Percentiles rank a stretch among this genome's conserved stretches.
Evolutionary conservation across 1,140 invertebrate species (phyloP).

Genomic region (Penaeus chinensis): DNA sequence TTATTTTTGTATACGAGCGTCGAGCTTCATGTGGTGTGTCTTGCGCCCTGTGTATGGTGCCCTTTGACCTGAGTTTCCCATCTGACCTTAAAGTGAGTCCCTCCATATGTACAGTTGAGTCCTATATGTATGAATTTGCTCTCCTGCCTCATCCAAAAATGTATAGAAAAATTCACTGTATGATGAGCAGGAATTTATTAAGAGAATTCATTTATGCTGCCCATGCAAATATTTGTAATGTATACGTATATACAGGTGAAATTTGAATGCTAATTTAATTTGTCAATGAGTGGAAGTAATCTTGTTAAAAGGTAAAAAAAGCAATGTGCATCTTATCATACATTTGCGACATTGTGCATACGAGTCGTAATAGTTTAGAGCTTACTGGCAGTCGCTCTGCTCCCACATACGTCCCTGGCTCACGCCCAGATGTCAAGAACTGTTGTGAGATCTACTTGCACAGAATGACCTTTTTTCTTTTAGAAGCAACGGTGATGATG

Average conservation of each 20-base stretch:
- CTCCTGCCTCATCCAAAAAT: constrained; percentile 5
- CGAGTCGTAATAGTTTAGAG: constrained; percentile 49
- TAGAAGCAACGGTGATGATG: no score
- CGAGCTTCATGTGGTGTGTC: neutral
- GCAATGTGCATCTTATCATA: constrained; percentile 39
- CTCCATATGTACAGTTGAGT: constrained; percentile 48
- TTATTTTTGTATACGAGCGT: neutral
- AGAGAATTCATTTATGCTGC: no score
- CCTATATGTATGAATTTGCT: constrained; percentile 13
- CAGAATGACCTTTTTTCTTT: no score
- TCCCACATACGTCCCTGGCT: constrained; percentile 38
- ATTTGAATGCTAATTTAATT: neutral
- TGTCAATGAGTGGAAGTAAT: constrained; percentile 1
- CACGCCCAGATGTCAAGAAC: neutral
- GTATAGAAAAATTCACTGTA: no score
- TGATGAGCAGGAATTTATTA: no score
- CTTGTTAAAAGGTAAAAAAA: neutral
- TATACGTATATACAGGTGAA: no score
- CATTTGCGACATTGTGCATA: constrained; percentile 43
- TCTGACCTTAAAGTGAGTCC: constrained; percentile 45
- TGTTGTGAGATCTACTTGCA: no score
- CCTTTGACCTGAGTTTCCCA: constrained; percentile 18
- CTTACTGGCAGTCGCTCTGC: constrained; percentile 47
- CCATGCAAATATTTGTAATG: no score
- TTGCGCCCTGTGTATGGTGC: constrained; percentile 3